A percentile compares a stretch with the other conserved stretches of the same genome.
Conservation (phyloP, 2,888 invertebrate genomes). For the Aphidoletes aphidimyza region DNA sequence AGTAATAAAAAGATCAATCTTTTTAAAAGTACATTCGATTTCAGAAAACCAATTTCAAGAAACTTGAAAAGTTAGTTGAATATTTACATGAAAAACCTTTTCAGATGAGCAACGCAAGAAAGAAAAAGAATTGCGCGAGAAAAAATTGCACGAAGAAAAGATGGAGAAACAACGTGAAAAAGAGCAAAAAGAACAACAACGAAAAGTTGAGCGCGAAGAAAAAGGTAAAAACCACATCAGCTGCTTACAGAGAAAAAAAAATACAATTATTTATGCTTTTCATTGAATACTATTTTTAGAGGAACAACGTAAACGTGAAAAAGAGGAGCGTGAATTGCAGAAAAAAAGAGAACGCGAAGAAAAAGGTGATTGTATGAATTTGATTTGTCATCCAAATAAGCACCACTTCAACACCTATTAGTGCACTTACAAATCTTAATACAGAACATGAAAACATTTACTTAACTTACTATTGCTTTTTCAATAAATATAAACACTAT, state of each 20-base stretch:
- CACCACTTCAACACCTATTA: too few species aligned
- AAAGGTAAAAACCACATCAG: neutral
- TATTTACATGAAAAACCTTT: neutral
- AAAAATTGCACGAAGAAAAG: constrained; percentile 61
- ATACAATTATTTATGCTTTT: neutral
- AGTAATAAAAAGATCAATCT: too few species aligned
- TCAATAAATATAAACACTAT: neutral
- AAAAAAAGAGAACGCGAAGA: constrained; percentile 63
- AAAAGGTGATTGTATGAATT: constrained; percentile 59
- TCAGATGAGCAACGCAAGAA: constrained; percentile 63
- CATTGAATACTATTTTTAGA: neutral
- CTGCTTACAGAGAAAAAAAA: neutral
- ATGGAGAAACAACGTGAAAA: constrained; percentile 58
- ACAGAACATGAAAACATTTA: too few species aligned
- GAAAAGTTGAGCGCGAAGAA: constrained; percentile 60
- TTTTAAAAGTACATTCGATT: too few species aligned
- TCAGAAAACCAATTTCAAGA: too few species aligned
- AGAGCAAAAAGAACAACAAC: constrained; percentile 63
- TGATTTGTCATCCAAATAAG: too few species aligned
- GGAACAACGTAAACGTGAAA: constrained; percentile 17
- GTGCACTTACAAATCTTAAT: too few species aligned
- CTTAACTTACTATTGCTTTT: too few species aligned
- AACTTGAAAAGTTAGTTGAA: too few species aligned
- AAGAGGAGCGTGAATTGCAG: neutral
- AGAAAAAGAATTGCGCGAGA: constrained; percentile 63